Base-by-base conservation (phyloP, 2,113 vertebrate species). In the Menura novaehollandiae region DNA sequence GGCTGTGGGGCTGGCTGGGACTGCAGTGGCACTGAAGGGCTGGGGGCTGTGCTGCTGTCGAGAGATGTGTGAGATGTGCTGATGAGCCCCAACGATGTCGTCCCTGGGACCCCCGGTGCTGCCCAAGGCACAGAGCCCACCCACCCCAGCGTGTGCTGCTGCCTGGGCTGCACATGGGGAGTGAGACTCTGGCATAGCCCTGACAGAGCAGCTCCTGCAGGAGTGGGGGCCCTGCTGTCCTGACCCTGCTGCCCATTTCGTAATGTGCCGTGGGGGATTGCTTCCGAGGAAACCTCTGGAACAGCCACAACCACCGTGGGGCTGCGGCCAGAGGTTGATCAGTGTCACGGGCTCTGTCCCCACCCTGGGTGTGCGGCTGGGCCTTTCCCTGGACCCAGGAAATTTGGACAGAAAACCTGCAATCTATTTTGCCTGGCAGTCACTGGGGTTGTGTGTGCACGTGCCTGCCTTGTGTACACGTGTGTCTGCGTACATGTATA, bases 41-140 rank as follows among this genome's bases (percentile, higher is more conserved):
- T 43, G 41, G 6, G 15, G 59, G 41, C 47, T 20, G 46, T 26
- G 68, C 35, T 10, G 39, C 41, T 6, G 33, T 11, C 41, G 24
- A 10, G 62, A 7, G n/a, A 30, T 0, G 6, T 3, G 1, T 0
- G 18, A 12, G 60, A 18, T 11, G 66, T 2, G 47, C 37, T 15
- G 33, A 6, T 51, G 33, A 26, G 20, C 18, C 33, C 72, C 16
- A 3, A 0, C 1, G 3, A 0, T 1, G 0, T 0, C 10, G 23
- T 14, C 15, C 33, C 63, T 1, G 55, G 13, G 14, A 41, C n/a
- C 16, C 33, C 17, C 58, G 5, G 18, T 33, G 52, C 68, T 59
- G 37, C 44, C 51, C 13, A 1, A 9, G 66, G 75, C 41, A 7
- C 13, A 18, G 35, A 21, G 43, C 7, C 4, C 7, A 2, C 47